Percentiles rank a stretch among this genome's conserved stretches.
Conservation (phyloP, 37 sponge, comb jelly and placozoan genomes). For the Theonella swinhoei region DNA sequence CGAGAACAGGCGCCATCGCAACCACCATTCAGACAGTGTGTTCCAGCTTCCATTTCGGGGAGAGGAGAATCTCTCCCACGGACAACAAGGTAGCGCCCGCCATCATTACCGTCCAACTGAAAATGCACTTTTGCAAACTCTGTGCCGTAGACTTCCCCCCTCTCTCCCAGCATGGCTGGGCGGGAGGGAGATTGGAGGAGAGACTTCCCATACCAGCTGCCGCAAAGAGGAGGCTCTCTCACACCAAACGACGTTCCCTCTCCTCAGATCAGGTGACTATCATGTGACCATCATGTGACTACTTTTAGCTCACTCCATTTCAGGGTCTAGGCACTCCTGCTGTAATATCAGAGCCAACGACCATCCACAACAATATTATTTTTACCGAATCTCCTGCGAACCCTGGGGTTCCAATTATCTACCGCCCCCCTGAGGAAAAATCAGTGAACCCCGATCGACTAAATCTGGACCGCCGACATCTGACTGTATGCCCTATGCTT, state of each 20-base stretch:
- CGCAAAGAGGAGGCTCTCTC: background rate
- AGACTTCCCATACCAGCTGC: background rate
- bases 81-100: background rate
- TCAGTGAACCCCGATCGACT: slow-evolving; percentile 82
- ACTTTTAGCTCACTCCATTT: too few species aligned
- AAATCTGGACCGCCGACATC: slow-evolving; percentile 88
- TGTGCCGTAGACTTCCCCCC: background rate
- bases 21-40: background rate
- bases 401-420: slow-evolving; percentile 81
- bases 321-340: too few species aligned
- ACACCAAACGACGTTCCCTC: background rate
- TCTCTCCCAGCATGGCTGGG: background rate
- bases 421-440: slow-evolving; percentile 85
- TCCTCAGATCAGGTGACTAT: background rate
- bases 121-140: background rate
- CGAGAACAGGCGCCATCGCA: background rate
- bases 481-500: slow-evolving; percentile 84
- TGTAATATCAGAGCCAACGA: background rate
- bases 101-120: too few species aligned
- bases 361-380: slow-evolving; percentile 24
- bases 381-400: slow-evolving; percentile 41
- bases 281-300: background rate
- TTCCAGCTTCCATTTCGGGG: background rate
- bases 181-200: background rate
- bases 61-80: background rate